A percentile compares a stretch with the other conserved stretches of the same genome.
Evolutionary conservation across 2,113 vertebrate genomes (phyloP).

Genomic region (Zootoca vivipara): DNA sequence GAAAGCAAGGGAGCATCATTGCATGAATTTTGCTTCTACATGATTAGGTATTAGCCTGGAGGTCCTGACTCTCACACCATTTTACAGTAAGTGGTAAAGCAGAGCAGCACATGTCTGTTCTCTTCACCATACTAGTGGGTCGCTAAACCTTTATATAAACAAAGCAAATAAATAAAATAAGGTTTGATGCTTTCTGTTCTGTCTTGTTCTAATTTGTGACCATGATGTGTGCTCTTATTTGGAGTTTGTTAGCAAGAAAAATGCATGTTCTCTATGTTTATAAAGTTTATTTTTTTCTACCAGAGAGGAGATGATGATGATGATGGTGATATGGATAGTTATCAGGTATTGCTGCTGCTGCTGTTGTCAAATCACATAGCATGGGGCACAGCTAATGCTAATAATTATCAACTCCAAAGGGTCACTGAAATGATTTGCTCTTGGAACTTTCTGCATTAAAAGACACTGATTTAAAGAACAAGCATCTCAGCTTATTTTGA

Average conservation of each 20-base stretch:
- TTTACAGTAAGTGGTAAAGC: neutral
- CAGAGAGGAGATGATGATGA: conserved; percentile 92
- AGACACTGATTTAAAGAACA: conserved; percentile 57
- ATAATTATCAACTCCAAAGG: conserved; percentile 71
- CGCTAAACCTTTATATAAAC: neutral
- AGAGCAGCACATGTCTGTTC: neutral
- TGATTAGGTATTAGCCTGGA: neutral
- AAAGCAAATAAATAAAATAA: neutral
- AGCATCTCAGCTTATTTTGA: conserved; percentile 47
- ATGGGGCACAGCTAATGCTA: conserved; percentile 87
- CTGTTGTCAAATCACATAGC: conserved; percentile 82
- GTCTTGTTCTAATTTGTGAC: conserved; percentile 17
- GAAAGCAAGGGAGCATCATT: neutral
- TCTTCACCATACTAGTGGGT: neutral
- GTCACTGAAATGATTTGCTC: conserved; percentile 22
- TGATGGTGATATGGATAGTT: conserved; percentile 99
- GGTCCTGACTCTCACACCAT: neutral
- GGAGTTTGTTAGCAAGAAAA: conserved; percentile 66
- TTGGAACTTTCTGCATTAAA: conserved; percentile 60
- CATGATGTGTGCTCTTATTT: conserved; percentile 42
- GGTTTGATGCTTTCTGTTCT: neutral
- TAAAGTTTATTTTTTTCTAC: conserved; percentile 89
- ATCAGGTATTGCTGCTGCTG: conserved; percentile 91
- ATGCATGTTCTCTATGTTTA: conserved; percentile 80
- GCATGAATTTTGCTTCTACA: neutral